Base-by-base conservation (phyloP, 2,113 vertebrate species). In the Brienomyrus longianalis region DNA sequence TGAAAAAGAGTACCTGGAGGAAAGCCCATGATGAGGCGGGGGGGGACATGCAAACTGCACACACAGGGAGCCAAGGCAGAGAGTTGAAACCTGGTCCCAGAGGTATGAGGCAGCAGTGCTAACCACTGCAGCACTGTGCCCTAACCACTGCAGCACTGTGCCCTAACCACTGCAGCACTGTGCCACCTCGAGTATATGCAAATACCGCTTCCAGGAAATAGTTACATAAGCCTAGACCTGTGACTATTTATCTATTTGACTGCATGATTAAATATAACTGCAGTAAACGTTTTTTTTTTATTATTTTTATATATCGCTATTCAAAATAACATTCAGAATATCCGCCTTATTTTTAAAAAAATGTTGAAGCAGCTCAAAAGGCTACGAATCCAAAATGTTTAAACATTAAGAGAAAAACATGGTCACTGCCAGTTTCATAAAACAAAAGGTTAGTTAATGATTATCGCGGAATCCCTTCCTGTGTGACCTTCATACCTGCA, bases 401-500 rank as follows among this genome's bases (percentile, higher is more conserved):
- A 31, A 66, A 27, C n/a, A 66, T 66, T 66, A 27, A 66, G n/a
- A 66, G n/a, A 66, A 31, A 66, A 66, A 66, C 27, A 10, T 27
- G n/a, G 62, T 3, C n/a, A 66, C 10, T 31, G 62, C n/a, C 62
- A 11, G 31, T 66, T 31, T 31, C n/a, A 66, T 66, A 31, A 4
- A 31, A 66, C n/a, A 31, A 66, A 66, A 66, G n/a, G n/a, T 27
- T 66, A 70, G 62, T 70, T 70, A 31, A 70, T 70, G 62, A 70
- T 31, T 70, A 70, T 31, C 10, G 1, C 3, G 62, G 27, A 70
- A 70, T 70, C 62, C 31, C 74, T 80, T 80, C 74, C 74, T 19
- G 74, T 8, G 35, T 39, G 35, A 39, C 35, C 74, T 80, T 39
- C 74, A 80, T 90, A 97, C 96, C 95, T 96, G 92, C 47, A 91